These are phyloP conservation scores for Lissocephala sabroskyi DNA, from an alignment of 2,888 invertebrate species.

Conservation along the genomic window DNA sequence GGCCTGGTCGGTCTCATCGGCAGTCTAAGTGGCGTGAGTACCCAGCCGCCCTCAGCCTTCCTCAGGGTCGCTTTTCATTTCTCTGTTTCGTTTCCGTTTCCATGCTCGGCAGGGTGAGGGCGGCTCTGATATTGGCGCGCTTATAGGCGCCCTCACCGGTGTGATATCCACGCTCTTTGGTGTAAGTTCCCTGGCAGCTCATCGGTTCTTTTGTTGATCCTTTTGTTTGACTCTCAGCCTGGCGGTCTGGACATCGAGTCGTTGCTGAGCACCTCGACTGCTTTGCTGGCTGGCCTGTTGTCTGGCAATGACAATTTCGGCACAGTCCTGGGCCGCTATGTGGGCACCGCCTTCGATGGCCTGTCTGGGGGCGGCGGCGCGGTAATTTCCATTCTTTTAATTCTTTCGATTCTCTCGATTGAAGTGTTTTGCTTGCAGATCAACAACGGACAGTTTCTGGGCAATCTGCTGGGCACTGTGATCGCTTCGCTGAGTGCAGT, in stretches of 20 bases:
- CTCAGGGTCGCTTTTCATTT: no score
- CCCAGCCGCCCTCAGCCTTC: no score
- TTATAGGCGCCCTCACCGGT: conserved; percentile 71
- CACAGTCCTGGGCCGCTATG: conserved; percentile 68
- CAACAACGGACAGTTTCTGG: conserved; percentile 71
- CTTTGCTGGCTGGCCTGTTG: conserved; percentile 68
- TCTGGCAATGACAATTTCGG: conserved; percentile 71
- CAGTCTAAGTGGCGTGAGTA: conserved; percentile 70
- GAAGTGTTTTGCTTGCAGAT: conserved; percentile 61
- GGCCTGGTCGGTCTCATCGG: conserved; percentile 70
- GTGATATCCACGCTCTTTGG: conserved; percentile 70
- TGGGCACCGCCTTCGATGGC: conserved; percentile 70
- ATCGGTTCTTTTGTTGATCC: neutral
- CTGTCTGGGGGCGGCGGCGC: conserved; percentile 72
- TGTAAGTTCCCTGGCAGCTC: conserved; percentile 53
- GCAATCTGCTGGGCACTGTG: conserved; percentile 70
- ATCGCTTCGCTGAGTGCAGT: conserved; percentile 71
- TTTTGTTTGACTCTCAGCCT: conserved; percentile 47
- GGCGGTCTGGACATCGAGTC: conserved; percentile 69
- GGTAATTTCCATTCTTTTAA: conserved; percentile 39
- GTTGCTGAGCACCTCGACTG: conserved; percentile 65
- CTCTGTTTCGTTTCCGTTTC: no score
- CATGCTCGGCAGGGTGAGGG: conserved; percentile 66
- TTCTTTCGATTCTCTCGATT: no score
- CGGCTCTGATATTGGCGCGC: conserved; percentile 71